Percentiles rank a stretch among this genome's conserved stretches.
These are phyloP conservation scores for Rutpela maculata DNA, from an alignment of 2,888 invertebrate species.

Conservation along the genomic window DNA sequence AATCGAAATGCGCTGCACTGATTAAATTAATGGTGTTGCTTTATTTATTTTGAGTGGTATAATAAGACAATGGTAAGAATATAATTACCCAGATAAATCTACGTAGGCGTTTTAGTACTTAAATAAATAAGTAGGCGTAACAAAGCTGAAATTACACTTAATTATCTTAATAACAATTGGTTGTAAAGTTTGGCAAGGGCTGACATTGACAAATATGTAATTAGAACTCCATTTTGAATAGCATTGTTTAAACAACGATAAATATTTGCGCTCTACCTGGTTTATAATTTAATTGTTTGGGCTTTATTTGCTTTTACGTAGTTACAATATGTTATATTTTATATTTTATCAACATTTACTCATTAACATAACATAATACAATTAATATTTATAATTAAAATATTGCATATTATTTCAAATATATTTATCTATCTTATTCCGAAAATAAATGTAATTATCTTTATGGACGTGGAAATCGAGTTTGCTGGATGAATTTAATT, in stretches of 20 bases:
- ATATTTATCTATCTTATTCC: conserved; percentile 39
- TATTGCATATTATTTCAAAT: conserved; percentile 49
- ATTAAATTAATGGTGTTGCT: not conserved
- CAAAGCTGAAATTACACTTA: conserved; percentile 50
- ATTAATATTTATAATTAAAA: conserved; percentile 52
- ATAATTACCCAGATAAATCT: conserved; percentile 44
- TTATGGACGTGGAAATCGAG: not conserved
- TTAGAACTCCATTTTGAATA: conserved; percentile 60
- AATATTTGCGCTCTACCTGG: conserved; percentile 58
- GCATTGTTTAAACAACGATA: conserved; percentile 51
- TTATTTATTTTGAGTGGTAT: conserved; percentile 31
- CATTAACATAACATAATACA: conserved; percentile 49
- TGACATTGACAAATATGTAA: conserved; percentile 61
- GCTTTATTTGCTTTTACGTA: conserved; percentile 52
- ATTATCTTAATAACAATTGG: conserved; percentile 58
- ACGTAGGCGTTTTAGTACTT: conserved; percentile 53
- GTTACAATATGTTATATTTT: conserved; percentile 52
- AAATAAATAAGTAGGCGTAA: conserved; percentile 54
- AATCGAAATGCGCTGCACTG: not conserved
- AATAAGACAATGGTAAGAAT: conserved; percentile 50
- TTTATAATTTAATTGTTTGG: conserved; percentile 58
- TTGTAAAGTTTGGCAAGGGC: conserved; percentile 57
- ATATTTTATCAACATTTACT: conserved; percentile 55
- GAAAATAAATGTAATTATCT: conserved; percentile 25
- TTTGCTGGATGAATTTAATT: not conserved